Percentiles rank a stretch among this genome's conserved stretches.
Conservation (phyloP, 2,113 vertebrate genomes). For the Acrocephalus kingi region DNA sequence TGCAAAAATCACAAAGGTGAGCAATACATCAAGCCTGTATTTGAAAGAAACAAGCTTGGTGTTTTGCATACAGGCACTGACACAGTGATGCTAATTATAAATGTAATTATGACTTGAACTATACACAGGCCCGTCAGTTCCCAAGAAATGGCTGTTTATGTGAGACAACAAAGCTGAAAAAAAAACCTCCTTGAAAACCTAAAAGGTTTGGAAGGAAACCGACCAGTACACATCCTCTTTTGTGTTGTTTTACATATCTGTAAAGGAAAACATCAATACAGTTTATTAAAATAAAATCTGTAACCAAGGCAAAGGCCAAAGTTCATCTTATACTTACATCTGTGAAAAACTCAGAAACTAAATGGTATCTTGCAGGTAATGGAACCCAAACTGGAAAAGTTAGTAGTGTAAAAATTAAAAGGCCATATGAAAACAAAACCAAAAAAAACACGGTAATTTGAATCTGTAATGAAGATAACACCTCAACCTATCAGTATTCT, state of each 20-base stretch:
- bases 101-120: neutral
- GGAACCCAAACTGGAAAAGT: neutral
- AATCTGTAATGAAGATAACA: neutral
- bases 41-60: neutral
- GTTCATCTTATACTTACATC: neutral
- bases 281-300: neutral
- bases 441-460: neutral
- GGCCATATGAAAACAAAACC: neutral
- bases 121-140: neutral
- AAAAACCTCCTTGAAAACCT: neutral
- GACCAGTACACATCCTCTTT: neutral
- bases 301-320: neutral
- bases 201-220: neutral
- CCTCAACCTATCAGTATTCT: neutral
- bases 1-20: neutral
- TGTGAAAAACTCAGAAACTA: neutral
- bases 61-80: neutral
- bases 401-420: neutral
- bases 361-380: neutral
- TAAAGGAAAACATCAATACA: neutral
- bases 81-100: neutral
- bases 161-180: neutral
- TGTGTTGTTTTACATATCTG: neutral
- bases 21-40: neutral
- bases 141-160: neutral